Conservation (phyloP, 2,797 vertebrate species). For the Sebastes taczanowskii region DNA sequence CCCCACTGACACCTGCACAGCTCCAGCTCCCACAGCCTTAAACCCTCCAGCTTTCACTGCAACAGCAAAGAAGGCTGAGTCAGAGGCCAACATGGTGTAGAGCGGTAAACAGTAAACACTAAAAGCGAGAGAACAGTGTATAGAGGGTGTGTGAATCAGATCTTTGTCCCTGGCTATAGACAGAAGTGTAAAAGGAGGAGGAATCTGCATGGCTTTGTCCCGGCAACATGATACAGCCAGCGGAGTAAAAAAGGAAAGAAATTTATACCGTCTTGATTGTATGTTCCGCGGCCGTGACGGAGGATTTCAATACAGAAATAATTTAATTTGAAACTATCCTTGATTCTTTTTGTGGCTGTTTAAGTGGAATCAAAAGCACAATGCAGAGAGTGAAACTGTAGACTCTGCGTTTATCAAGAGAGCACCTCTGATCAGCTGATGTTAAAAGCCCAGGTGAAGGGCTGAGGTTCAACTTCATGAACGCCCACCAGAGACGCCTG, state of each 20-base stretch:
- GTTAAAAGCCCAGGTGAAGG: constrained; percentile 33
- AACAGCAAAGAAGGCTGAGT: constrained; percentile 17
- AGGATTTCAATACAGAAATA: constrained; percentile 36
- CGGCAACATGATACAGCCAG: constrained; percentile 52
- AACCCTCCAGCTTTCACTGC: constrained; percentile 58
- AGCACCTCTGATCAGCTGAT: constrained; percentile 40
- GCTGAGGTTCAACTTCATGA: background rate
- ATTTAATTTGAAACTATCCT: constrained; percentile 38
- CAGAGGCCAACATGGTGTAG: constrained; percentile 53
- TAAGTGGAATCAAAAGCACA: constrained; percentile 18
- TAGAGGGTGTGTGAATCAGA: constrained; percentile 56
- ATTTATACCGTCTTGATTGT: constrained; percentile 41
- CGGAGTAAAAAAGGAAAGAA: constrained; percentile 35
- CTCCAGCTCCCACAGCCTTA: constrained; percentile 3
- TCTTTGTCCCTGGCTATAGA: constrained; percentile 55
- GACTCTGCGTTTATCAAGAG: constrained; percentile 19
- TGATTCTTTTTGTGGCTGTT: constrained; percentile 23
- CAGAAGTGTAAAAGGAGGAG: constrained; percentile 70
- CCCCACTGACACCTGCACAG: constrained; percentile 15
- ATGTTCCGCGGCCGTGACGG: constrained; percentile 11
- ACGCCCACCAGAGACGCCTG: background rate
- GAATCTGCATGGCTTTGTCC: constrained; percentile 61
- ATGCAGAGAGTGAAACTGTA: constrained; percentile 24
- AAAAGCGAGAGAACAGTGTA: constrained; percentile 29
- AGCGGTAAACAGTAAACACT: constrained; percentile 66